Evolutionary conservation across 2,888 invertebrate species (phyloP), one percentile per base, ranked within the genome.

Genomic region (Cenopis cana): DNA sequence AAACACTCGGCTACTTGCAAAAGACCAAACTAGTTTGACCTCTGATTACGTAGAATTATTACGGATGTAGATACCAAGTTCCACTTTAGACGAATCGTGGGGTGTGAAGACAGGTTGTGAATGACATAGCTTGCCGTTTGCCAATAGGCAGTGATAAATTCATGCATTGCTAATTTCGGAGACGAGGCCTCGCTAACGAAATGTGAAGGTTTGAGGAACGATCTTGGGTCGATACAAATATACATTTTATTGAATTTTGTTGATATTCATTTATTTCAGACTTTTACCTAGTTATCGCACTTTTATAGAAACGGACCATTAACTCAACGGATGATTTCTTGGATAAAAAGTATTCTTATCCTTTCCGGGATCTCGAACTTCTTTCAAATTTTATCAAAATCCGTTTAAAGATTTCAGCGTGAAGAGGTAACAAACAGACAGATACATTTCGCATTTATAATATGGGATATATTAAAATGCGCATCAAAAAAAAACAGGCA

Each of bases 91-190:
- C n/a, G 8, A 46, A n/a, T n/a, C 5, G 46, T 46, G n/a, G n/a
- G 1, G 46, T 46, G 46, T n/a, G 46, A 46, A 46, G 46, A 46
- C n/a, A 46, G 46, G 46, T 46, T 46, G 46, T 46, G 46, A 46
- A 46, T 46, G n/a, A 6, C 55, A 14, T 2, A 54, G n/a, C 50
- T 62, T 49, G 52, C 38, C 60, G 46, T 14, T 49, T 20, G n/a
- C 36, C 36, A 52, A 64, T 65, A 65, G 65, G 55, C 65, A 55
- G 67, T 57, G 67, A 67, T 67, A 76, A 74, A 78, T 80, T 79
- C 79, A 81, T 80, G 80, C 80, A 75, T 82, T 79, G 79, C 79
- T 84, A 85, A 85, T 84, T 70, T 84, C 81, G 24, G 67, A 67
- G 56, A 57, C 57, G 56, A 56, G 64, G 17, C 33, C 24, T 33